Evolutionary conservation across 2,797 vertebrate genomes (phyloP).

Genomic region (Propithecus perrieri): DNA sequence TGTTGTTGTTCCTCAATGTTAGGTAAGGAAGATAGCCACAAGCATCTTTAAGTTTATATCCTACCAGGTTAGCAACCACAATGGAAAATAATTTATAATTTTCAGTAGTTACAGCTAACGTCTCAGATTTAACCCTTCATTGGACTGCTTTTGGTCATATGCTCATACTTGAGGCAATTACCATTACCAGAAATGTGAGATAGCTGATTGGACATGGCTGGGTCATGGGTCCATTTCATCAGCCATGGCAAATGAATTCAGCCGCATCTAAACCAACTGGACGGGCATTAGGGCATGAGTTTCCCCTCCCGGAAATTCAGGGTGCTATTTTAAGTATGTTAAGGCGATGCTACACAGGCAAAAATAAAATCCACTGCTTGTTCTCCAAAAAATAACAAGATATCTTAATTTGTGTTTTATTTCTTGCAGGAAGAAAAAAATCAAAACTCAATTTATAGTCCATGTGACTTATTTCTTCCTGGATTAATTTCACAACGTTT

Average conservation of each 20-base stretch:
- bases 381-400: neutral
- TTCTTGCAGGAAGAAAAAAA: neutral
- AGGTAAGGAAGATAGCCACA: neutral
- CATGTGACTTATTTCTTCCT: neutral
- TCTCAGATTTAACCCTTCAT: neutral
- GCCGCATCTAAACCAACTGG: neutral
- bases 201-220: neutral
- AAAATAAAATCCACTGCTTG: neutral
- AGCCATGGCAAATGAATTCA: neutral
- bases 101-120: neutral
- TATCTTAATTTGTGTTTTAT: neutral
- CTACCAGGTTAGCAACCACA: neutral
- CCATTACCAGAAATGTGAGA: neutral
- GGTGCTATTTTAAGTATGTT: neutral
- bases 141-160: neutral
- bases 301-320: neutral
- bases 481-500: neutral
- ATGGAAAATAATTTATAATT: slow-evolving; percentile 14
- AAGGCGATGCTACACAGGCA: neutral
- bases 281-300: neutral
- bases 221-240: neutral
- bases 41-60: neutral
- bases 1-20: neutral
- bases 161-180: neutral
- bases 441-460: neutral